phyloP scores from a whole-genome alignment of 2,888 invertebrate species.

The Lamellibrachia satsuma region DNA sequence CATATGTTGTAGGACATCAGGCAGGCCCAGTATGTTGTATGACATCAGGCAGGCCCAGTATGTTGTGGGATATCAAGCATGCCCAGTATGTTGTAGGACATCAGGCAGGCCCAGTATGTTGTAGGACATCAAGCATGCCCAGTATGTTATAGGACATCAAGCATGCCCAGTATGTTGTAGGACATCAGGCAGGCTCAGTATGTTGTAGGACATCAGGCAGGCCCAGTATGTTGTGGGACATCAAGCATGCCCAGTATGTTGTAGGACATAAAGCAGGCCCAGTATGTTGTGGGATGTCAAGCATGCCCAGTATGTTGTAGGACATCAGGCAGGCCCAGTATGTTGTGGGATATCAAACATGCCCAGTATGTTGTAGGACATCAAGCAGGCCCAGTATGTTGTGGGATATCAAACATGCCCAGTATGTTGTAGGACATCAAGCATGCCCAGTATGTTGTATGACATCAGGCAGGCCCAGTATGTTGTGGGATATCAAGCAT shows the following conservation, averaged over 20 bases:
- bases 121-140: neutral
- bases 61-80: neutral
- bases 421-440: neutral
- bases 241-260: neutral
- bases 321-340: neutral
- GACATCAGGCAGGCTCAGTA: neutral
- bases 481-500: neutral
- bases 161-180: neutral
- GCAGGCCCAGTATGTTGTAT: neutral
- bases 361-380: neutral
- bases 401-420: neutral
- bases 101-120: neutral
- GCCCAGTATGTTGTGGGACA: neutral
- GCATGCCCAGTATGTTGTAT: neutral
- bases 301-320: neutral
- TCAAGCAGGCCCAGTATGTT: neutral
- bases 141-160: neutral
- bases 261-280: neutral
- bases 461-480: neutral
- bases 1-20: neutral
- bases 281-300: neutral
- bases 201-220: neutral
- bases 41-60: neutral
- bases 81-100: neutral
- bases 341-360: neutral